phyloP scores from a whole-genome alignment of 2,113 vertebrate genomes.

The Holacanthus passer region DNA sequence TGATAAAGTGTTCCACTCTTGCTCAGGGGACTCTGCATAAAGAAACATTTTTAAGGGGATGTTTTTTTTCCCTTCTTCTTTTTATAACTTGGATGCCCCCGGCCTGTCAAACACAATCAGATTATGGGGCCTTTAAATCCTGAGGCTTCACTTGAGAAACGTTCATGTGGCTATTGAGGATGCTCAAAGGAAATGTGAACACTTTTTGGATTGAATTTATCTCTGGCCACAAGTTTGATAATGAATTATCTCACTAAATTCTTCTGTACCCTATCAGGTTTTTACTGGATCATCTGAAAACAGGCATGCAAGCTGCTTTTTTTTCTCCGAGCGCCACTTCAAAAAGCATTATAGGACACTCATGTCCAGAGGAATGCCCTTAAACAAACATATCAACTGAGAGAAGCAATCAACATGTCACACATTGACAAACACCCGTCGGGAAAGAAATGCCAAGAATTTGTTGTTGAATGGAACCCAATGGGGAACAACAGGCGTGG shows the following conservation, averaged over 20 bases:
- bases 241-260: slow-evolving; percentile 17
- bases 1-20: slow-evolving; percentile 70
- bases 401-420: slow-evolving; percentile 63
- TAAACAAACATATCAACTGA: slow-evolving; percentile 66
- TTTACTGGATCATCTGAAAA: background rate
- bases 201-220: slow-evolving; percentile 24
- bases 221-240: slow-evolving; percentile 9
- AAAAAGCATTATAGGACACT: slow-evolving; percentile 47
- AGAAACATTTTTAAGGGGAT: slow-evolving; percentile 71
- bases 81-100: slow-evolving; percentile 69
- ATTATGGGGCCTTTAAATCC: slow-evolving; percentile 56
- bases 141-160: slow-evolving; percentile 43
- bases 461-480: slow-evolving; percentile 56
- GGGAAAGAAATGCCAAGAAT: slow-evolving; percentile 64
- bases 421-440: slow-evolving; percentile 61
- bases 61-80: slow-evolving; percentile 41
- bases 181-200: slow-evolving; percentile 19
- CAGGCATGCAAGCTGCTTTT: background rate
- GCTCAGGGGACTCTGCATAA: slow-evolving; percentile 69
- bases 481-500: slow-evolving; percentile 36
- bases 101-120: slow-evolving; percentile 69
- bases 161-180: slow-evolving; percentile 18
- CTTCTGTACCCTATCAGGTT: background rate
- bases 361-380: slow-evolving; percentile 59
- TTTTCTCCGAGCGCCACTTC: slow-evolving; percentile 28